Evolutionary conservation across 1,140 invertebrate species (phyloP).

Genomic region (Bombus superbus): DNA sequence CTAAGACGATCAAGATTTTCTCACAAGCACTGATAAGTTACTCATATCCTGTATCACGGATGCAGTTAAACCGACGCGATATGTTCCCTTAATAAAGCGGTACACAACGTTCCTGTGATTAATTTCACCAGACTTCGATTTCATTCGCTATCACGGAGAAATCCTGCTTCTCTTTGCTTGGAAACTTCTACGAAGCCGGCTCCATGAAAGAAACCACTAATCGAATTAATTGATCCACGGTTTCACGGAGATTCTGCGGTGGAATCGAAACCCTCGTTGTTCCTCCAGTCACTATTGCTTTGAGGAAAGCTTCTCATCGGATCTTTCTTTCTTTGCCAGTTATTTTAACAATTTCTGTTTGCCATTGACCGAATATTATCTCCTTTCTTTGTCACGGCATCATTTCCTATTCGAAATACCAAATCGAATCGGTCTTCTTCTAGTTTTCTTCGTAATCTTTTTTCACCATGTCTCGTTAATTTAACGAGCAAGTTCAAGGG

Average conservation of each 20-base stretch:
- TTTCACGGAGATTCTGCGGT: neutral
- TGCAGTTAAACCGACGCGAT: neutral
- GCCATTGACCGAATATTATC: neutral
- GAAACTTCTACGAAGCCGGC: neutral
- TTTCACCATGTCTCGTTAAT: neutral
- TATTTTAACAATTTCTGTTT: neutral
- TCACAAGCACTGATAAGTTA: conserved; percentile 28
- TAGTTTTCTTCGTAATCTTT: neutral
- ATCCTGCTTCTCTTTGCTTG: neutral
- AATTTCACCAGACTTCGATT: conserved; percentile 28
- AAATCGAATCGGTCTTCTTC: neutral
- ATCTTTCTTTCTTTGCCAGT: neutral
- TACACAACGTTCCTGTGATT: neutral
- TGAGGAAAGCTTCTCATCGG: conserved; percentile 26
- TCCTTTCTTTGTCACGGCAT: neutral
- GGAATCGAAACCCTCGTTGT: neutral
- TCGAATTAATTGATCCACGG: conserved; percentile 9
- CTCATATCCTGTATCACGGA: conserved; percentile 15
- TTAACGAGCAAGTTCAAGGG: neutral
- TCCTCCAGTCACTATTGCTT: neutral
- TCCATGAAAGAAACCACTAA: neutral
- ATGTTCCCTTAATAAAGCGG: neutral
- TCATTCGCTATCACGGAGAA: conserved; percentile 19
- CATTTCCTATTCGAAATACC: neutral
- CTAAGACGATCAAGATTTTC: conserved; percentile 31